These are phyloP conservation scores for Micrasema minimum DNA, from an alignment of 1,140 invertebrate genomes.

Conservation along the genomic window DNA sequence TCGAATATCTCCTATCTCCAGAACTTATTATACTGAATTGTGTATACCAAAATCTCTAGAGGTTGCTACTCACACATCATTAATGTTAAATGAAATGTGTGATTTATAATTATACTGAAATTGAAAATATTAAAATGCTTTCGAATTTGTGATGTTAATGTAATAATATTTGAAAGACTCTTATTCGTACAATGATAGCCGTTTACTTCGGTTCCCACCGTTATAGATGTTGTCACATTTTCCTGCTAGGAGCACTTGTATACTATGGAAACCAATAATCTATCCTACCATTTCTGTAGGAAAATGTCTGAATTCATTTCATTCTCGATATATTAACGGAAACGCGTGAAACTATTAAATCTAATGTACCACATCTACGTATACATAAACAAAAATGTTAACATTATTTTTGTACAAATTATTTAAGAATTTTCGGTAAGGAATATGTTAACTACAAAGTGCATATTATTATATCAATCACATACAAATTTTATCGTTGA, in stretches of 20 bases:
- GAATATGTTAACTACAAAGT: slow-evolving; percentile 15
- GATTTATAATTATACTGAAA: slow-evolving; percentile 17
- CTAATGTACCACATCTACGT: slow-evolving; percentile 18
- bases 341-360: slow-evolving; percentile 5
- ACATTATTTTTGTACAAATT: slow-evolving; percentile 34
- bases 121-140: slow-evolving; percentile 20
- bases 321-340: slow-evolving; percentile 6
- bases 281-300: slow-evolving; percentile 15
- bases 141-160: slow-evolving; percentile 42
- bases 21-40: slow-evolving; percentile 44
- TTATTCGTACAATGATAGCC: slow-evolving; percentile 13
- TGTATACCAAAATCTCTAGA: slow-evolving; percentile 48
- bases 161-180: slow-evolving; percentile 41
- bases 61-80: slow-evolving; percentile 39
- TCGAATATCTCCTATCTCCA: no score
- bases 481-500: not conserved
- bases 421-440: slow-evolving; percentile 13
- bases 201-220: slow-evolving; percentile 11
- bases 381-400: slow-evolving; percentile 25
- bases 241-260: no score
- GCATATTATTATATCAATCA: no score
- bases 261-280: slow-evolving; percentile 26
- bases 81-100: slow-evolving; percentile 42
- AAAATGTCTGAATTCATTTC: not conserved
- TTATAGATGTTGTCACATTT: slow-evolving; percentile 9